Conservation (phyloP, 1,140 invertebrate genomes). For the Prorops nasuta region DNA sequence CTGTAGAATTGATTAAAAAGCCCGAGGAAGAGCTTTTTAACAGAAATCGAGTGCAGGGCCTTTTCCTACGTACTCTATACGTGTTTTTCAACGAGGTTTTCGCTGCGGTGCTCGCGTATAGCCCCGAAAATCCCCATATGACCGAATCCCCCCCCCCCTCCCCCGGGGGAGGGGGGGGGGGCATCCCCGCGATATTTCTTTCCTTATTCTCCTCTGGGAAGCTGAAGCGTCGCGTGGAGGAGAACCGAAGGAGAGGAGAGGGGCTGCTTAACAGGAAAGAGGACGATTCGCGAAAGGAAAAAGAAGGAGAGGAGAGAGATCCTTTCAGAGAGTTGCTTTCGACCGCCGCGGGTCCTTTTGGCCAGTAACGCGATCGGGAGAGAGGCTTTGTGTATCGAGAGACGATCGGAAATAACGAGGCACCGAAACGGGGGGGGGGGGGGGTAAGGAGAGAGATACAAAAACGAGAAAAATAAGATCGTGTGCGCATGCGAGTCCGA, state of each 20-base stretch:
- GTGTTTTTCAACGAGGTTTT: too few species aligned
- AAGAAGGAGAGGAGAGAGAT: conserved; percentile 11
- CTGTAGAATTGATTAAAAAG: too few species aligned
- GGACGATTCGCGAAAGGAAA: conserved; percentile 1
- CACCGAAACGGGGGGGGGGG: conserved; percentile 9
- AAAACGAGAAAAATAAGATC: not conserved
- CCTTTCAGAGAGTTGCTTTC: conserved; percentile 2
- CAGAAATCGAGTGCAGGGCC: too few species aligned
- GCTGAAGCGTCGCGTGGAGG: not conserved
- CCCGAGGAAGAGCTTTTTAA: too few species aligned
- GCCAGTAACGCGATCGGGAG: conserved; percentile 7
- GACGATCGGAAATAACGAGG: conserved; percentile 25
- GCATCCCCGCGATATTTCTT: too few species aligned
- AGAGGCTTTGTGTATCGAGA: conserved; percentile 27
- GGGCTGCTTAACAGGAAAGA: not conserved
- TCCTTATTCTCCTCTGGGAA: not conserved
- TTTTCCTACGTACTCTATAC: too few species aligned
- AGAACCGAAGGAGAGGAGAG: not conserved
- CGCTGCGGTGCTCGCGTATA: too few species aligned
- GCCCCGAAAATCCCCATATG: too few species aligned
- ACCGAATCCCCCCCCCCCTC: too few species aligned
- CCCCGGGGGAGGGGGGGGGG: too few species aligned
- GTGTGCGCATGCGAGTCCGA: not conserved
- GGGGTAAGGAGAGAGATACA: conserved; percentile 8
- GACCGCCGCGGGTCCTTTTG: not conserved